phyloP scores from a whole-genome alignment of 2,797 vertebrate species.

The Amphiprion clarkii region DNA sequence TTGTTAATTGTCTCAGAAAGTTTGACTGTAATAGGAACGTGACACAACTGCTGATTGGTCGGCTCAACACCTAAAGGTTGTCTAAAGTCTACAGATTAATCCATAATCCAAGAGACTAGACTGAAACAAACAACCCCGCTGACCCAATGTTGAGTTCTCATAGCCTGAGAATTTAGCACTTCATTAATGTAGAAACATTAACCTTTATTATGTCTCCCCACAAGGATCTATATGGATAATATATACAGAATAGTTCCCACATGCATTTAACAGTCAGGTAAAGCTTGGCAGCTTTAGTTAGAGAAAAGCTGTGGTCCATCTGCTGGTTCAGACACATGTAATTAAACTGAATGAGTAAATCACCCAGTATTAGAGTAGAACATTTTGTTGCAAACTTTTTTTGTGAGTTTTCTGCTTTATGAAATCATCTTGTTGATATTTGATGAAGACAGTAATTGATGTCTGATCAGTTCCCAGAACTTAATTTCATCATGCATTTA shows the following conservation, averaged over 20 bases:
- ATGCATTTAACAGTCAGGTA: neutral
- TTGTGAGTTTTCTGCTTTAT: too few species aligned
- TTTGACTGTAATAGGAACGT: conserved; percentile 43
- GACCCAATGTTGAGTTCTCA: conserved; percentile 47
- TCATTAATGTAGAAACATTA: conserved; percentile 3
- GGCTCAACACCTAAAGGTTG: conserved; percentile 44
- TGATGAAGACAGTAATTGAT: too few species aligned
- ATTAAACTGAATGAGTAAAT: neutral
- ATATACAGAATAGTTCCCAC: neutral
- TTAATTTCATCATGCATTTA: neutral
- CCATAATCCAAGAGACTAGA: conserved; percentile 51
- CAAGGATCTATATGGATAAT: neutral
- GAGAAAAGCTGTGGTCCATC: neutral
- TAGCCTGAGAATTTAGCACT: conserved; percentile 27
- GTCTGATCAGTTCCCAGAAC: too few species aligned
- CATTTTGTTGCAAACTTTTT: too few species aligned
- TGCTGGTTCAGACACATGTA: neutral
- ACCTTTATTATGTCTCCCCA: neutral
- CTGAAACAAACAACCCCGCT: conserved; percentile 44
- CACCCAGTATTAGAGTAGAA: neutral
- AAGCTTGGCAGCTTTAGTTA: neutral
- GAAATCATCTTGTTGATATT: too few species aligned
- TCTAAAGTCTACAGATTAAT: conserved; percentile 53
- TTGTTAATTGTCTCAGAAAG: conserved; percentile 40
- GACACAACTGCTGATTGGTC: conserved; percentile 45